A percentile compares a stretch with the other conserved stretches of the same genome.
Evolutionary conservation across 2,888 invertebrate species (phyloP).

Genomic region (Melitaea athalia): DNA sequence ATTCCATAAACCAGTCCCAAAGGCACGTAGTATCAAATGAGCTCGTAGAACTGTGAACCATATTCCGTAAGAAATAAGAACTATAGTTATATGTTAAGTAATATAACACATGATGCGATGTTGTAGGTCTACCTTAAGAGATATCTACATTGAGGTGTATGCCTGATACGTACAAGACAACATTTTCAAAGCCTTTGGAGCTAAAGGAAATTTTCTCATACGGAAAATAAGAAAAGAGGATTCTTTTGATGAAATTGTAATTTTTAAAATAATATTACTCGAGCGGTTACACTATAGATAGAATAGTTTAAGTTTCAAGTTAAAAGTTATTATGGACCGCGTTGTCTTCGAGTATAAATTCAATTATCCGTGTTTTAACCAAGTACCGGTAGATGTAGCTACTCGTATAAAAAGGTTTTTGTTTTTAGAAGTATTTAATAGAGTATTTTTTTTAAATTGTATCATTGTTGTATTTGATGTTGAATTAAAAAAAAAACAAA

Average conservation of each 20-base stretch:
- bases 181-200: conserved; percentile 38
- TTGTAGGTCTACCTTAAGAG: neutral
- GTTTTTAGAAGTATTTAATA: too few species aligned
- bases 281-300: neutral
- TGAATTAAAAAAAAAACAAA: too few species aligned
- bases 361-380: too few species aligned
- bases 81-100: neutral
- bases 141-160: conserved; percentile 2
- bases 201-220: conserved; percentile 42
- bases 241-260: conserved; percentile 47
- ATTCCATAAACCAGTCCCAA: neutral
- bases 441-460: too few species aligned
- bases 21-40: neutral
- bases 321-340: too few species aligned
- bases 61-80: neutral
- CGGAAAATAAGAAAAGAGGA: conserved; percentile 47
- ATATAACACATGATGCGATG: neutral
- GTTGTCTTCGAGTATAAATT: too few species aligned
- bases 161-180: conserved; percentile 17
- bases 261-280: conserved; percentile 42
- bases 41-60: neutral
- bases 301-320: neutral
- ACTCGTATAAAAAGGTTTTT: too few species aligned
- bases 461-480: too few species aligned
- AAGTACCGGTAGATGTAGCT: too few species aligned